These are phyloP conservation scores for Geotrypetes seraphini DNA, from an alignment of 2,797 vertebrate species.

Conservation along the genomic window DNA sequence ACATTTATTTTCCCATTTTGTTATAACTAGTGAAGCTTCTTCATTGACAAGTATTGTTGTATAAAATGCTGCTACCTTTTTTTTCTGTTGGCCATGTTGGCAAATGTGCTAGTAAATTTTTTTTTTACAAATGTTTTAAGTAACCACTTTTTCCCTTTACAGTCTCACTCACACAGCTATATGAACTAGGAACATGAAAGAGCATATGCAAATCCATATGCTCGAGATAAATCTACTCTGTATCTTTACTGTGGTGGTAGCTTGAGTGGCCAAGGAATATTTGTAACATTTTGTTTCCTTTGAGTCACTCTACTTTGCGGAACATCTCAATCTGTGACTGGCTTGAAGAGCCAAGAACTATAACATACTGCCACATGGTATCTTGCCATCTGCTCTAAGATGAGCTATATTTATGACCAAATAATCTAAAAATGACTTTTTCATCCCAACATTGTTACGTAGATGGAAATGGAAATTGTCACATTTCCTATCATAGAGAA, in stretches of 20 bases:
- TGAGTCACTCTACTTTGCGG: conserved; percentile 52
- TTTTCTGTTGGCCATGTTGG: too few species aligned
- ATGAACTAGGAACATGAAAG: conserved; percentile 39
- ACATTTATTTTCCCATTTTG: too few species aligned
- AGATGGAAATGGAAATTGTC: neutral
- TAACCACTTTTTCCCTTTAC: conserved; percentile 47
- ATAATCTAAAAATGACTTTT: conserved; percentile 36
- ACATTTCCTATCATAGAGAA: neutral
- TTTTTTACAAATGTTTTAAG: conserved; percentile 14
- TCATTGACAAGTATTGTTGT: too few species aligned
- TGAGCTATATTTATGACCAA: conserved; percentile 39
- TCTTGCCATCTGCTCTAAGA: conserved; percentile 50
- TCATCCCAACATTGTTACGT: conserved; percentile 1
- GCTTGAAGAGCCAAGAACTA: conserved; percentile 44
- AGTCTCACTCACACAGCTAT: conserved; percentile 45
- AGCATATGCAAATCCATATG: conserved; percentile 69
- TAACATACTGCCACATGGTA: conserved; percentile 47
- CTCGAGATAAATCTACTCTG: conserved; percentile 41
- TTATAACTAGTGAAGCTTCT: too few species aligned
- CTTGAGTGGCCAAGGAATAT: conserved; percentile 53
- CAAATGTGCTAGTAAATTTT: neutral
- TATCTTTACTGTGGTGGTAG: conserved; percentile 49
- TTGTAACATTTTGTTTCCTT: conserved; percentile 56
- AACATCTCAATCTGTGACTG: conserved; percentile 53
- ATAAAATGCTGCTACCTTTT: too few species aligned